These are phyloP conservation scores for Ovis canadensis DNA, from an alignment of 2,113 vertebrate genomes.

Conservation along the genomic window DNA sequence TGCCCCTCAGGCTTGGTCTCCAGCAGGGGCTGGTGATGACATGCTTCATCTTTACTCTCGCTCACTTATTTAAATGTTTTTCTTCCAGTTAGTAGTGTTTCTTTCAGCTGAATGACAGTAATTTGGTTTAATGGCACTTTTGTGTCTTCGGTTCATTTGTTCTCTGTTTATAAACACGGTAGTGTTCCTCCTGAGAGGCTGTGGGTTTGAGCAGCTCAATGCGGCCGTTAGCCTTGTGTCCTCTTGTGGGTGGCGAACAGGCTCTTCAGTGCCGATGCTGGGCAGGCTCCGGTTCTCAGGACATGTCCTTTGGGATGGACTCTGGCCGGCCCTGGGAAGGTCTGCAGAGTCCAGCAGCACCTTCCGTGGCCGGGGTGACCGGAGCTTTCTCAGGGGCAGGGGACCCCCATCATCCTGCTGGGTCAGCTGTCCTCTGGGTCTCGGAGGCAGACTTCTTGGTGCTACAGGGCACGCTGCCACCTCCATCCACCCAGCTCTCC, in stretches of 20 bases:
- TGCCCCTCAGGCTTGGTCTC: not conserved
- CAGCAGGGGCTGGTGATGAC: not conserved
- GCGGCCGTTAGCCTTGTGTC: not conserved
- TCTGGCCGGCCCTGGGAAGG: not conserved
- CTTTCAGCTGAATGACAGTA: not conserved
- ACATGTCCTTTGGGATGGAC: not conserved
- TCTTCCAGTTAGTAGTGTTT: not conserved
- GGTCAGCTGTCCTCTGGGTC: not conserved
- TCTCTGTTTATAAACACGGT: not conserved
- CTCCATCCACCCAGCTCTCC: not conserved
- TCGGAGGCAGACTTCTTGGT: fast-evolving
- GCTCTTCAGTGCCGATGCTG: not conserved
- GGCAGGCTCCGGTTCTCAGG: not conserved
- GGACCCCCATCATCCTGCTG: too few species aligned
- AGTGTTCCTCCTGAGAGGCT: not conserved
- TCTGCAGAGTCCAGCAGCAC: fast-evolving
- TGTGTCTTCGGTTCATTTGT: not conserved
- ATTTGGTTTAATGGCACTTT: not conserved
- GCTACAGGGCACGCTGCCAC: fast-evolving
- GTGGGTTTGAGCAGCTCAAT: not conserved
- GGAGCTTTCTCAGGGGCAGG: not conserved
- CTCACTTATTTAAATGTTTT: not conserved
- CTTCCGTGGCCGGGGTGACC: fast-evolving
- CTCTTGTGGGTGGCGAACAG: not conserved
- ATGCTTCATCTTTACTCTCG: fast-evolving